A percentile compares a stretch with the other conserved stretches of the same genome.
These are phyloP conservation scores for Perodicticus potto DNA, from an alignment of 2,797 vertebrate genomes.

Conservation along the genomic window DNA sequence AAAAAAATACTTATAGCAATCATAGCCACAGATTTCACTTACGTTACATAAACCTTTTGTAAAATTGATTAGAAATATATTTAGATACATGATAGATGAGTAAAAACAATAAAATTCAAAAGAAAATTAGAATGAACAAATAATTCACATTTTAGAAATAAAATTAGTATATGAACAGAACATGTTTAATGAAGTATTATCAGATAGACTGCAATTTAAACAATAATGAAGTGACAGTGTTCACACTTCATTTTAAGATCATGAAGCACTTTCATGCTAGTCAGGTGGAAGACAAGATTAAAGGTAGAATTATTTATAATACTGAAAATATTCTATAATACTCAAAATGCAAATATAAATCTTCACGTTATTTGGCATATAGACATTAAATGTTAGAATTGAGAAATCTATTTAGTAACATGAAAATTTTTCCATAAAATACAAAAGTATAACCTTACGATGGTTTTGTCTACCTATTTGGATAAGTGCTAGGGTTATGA, in stretches of 20 bases:
- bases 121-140: not conserved
- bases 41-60: not conserved
- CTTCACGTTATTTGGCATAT: not conserved
- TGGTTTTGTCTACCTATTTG: not conserved
- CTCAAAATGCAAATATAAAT: not conserved
- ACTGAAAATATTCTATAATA: not conserved
- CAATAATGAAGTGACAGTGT: not conserved
- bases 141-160: not conserved
- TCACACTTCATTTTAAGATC: conserved; percentile 13
- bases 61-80: conserved; percentile 49
- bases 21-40: not conserved
- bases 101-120: not conserved
- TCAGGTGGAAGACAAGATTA: conserved; percentile 7
- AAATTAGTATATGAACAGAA: not conserved
- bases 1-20: too few relatives aligned
- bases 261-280: not conserved
- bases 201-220: conserved; percentile 13
- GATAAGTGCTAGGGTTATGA: not conserved
- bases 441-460: not conserved
- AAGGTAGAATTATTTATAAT: not conserved
- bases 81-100: not conserved
- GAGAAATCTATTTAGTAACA: not conserved
- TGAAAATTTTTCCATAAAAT: not conserved
- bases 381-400: conserved; percentile 28
- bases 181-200: not conserved